Evolutionary conservation across 2,797 vertebrate species (phyloP).

Genomic region (Paramormyrops hopkinsi): DNA sequence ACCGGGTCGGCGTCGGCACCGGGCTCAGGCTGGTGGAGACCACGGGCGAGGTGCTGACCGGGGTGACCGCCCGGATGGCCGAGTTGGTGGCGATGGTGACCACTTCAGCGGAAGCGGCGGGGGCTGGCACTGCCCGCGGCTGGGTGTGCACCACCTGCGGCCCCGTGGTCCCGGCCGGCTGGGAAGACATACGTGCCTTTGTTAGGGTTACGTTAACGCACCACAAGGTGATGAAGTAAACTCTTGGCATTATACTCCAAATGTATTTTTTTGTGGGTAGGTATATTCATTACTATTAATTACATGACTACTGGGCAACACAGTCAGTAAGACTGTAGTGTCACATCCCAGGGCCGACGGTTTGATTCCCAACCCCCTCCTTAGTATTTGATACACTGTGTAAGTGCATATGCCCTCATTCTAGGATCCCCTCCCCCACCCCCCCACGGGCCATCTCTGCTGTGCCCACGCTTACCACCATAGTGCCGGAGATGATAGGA

Average conservation of each 20-base stretch:
- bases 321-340: not conserved
- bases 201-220: not conserved
- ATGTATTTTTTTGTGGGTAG: not conserved
- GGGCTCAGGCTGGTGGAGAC: slow-evolving; percentile 77
- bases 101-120: slow-evolving; percentile 68
- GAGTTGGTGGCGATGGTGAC: slow-evolving; percentile 75
- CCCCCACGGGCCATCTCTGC: not conserved
- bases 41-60: slow-evolving; percentile 72
- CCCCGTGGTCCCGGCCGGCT: slow-evolving; percentile 60
- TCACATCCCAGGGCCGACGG: not conserved
- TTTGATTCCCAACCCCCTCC: not conserved
- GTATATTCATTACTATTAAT: not conserved
- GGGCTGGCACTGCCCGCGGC: slow-evolving; percentile 63
- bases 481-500: slow-evolving; percentile 70
- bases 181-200: not conserved
- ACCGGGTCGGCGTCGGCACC: slow-evolving; percentile 71
- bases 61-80: slow-evolving; percentile 72
- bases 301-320: not conserved
- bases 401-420: not conserved
- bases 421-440: not conserved
- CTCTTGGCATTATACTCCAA: not conserved
- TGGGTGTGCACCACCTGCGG: slow-evolving; percentile 80
- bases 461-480: slow-evolving; percentile 68
- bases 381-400: not conserved
- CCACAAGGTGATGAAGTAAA: not conserved